Conservation (phyloP, 35 echinoderm and acorn worm species). For the Ptychodera flava region DNA sequence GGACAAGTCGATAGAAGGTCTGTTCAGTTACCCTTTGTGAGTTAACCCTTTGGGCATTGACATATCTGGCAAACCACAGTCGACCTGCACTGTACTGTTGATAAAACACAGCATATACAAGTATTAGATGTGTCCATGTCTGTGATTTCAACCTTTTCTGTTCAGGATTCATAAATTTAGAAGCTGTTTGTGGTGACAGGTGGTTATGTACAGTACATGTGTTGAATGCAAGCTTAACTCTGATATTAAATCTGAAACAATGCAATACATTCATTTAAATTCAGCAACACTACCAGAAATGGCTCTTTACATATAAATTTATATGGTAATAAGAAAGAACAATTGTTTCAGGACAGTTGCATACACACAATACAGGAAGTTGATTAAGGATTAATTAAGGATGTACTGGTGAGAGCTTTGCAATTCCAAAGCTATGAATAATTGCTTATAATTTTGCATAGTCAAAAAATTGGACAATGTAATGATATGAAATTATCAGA, state of each 20-base stretch:
- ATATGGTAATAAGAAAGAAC: no score
- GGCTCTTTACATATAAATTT: no score
- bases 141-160: neutral
- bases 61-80: conserved; percentile 65
- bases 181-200: neutral
- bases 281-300: no score
- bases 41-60: conserved; percentile 65
- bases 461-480: no score
- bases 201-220: neutral
- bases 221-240: neutral
- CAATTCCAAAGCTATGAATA: no score
- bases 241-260: neutral
- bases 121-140: neutral
- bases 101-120: conserved; percentile 6
- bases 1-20: conserved; percentile 91
- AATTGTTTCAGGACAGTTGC: no score
- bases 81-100: conserved; percentile 59
- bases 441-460: no score
- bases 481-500: no score
- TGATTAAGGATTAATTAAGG: no score
- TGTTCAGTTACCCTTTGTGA: conserved; percentile 71
- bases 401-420: no score
- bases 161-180: neutral
- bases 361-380: no score
- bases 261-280: no score